Conservation (phyloP, 2,888 invertebrate genomes). For the Caenorhabditis japonica region DNA sequence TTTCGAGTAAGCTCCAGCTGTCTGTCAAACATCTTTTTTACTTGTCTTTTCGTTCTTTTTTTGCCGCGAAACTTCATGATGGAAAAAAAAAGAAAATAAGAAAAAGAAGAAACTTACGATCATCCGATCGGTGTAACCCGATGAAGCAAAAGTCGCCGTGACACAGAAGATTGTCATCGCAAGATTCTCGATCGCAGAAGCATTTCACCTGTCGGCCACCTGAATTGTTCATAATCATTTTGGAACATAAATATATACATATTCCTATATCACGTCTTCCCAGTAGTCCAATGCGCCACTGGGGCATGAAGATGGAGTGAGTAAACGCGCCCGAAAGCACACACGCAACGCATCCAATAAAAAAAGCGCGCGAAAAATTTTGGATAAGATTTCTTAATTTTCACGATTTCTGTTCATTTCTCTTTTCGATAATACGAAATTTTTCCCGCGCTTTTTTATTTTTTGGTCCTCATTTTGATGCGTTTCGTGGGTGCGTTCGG, state of each 20-base stretch:
- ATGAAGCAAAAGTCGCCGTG: conserved; percentile 73
- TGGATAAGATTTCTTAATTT: no score
- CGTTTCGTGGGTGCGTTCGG: no score
- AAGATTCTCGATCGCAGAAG: conserved; percentile 72
- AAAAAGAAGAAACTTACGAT: conserved; percentile 37
- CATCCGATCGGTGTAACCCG: conserved; percentile 60
- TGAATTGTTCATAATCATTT: conserved; percentile 12
- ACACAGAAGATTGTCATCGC: conserved; percentile 71
- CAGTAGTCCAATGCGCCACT: no score
- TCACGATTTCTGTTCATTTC: no score
- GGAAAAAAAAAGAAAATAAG: background rate
- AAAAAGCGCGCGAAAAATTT: no score
- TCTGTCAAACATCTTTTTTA: background rate
- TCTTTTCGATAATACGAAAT: no score
- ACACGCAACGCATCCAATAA: no score
- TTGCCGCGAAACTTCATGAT: background rate
- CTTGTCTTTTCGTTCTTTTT: background rate
- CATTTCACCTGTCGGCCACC: conserved; percentile 64
- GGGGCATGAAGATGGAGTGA: no score
- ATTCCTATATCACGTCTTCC: background rate
- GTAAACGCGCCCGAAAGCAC: no score
- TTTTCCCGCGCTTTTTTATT: no score
- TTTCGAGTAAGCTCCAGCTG: conserved; percentile 23
- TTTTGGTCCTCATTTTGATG: no score
- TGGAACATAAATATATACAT: background rate